Evolutionary conservation across 2,888 invertebrate species (phyloP).

Genomic region (Hecatera dysodea): DNA sequence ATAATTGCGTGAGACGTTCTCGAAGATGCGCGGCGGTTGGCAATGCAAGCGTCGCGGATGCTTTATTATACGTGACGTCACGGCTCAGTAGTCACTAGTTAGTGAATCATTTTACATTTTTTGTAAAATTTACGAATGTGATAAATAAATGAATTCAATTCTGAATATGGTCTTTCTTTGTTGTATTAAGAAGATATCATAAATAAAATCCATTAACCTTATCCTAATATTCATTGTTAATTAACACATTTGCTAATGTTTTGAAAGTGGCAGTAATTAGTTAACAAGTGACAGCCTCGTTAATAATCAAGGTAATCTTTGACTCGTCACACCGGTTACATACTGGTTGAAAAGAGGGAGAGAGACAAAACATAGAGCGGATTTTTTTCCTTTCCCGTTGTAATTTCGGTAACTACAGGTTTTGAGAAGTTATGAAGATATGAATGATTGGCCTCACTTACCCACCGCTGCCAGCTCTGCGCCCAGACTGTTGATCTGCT

Average conservation of each 20-base stretch:
- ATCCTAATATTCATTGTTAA: not conserved
- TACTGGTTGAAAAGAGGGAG: not conserved
- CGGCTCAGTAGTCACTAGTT: slow-evolving; percentile 18
- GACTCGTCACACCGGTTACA: slow-evolving; percentile 6
- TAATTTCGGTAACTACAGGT: too few species aligned
- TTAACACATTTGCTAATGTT: not conserved
- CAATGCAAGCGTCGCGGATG: not conserved
- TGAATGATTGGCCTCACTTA: too few species aligned
- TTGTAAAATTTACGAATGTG: slow-evolving; percentile 51
- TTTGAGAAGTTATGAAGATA: too few species aligned
- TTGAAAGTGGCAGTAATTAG: not conserved
- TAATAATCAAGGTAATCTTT: slow-evolving; percentile 2
- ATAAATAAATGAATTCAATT: slow-evolving; percentile 50
- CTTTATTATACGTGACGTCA: slow-evolving; percentile 3
- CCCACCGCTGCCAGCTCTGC: too few species aligned
- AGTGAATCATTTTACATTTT: slow-evolving; percentile 24
- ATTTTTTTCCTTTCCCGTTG: too few species aligned
- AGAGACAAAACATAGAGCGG: not conserved
- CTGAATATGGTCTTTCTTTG: slow-evolving; percentile 10
- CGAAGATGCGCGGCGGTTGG: not conserved
- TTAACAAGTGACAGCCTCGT: slow-evolving; percentile 15
- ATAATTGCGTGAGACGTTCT: not conserved
- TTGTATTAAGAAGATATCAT: not conserved
- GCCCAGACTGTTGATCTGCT: too few species aligned
- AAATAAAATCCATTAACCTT: too few species aligned